Percentiles rank a stretch among this genome's conserved stretches.
Evolutionary conservation across 2,113 vertebrate species (phyloP).

Genomic region (Bettongia penicillata): DNA sequence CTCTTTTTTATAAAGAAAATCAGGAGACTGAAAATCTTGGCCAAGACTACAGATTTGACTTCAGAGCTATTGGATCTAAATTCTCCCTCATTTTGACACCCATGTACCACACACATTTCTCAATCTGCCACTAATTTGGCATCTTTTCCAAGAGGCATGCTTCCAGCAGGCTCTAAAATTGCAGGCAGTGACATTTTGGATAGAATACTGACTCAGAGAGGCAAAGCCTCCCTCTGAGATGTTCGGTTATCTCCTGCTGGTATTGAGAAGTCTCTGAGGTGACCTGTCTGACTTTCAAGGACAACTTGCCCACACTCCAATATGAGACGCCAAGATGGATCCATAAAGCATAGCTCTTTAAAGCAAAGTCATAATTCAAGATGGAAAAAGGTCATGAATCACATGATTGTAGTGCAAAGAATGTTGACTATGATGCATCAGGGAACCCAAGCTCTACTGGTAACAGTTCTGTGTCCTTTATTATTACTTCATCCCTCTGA

Average conservation of each 20-base stretch:
- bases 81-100: not conserved
- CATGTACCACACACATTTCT: not conserved
- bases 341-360: not conserved
- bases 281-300: not conserved
- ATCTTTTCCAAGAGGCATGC: not conserved
- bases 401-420: not conserved
- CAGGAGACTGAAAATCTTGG: not conserved
- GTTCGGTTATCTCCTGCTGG: not conserved
- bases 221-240: not conserved
- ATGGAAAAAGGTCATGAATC: not conserved
- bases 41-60: not conserved
- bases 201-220: not conserved
- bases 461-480: not conserved
- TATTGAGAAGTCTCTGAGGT: not conserved
- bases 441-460: not conserved
- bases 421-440: not conserved
- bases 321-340: not conserved
- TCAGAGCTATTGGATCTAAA: not conserved
- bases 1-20: not conserved
- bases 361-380: not conserved
- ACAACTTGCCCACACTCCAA: not conserved
- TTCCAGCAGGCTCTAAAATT: not conserved
- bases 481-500: not conserved
- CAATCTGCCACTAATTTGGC: not conserved
- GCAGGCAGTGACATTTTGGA: conserved; percentile 1